Conservation (phyloP, 2,113 vertebrate genomes). For the Cheilinus undulatus region DNA sequence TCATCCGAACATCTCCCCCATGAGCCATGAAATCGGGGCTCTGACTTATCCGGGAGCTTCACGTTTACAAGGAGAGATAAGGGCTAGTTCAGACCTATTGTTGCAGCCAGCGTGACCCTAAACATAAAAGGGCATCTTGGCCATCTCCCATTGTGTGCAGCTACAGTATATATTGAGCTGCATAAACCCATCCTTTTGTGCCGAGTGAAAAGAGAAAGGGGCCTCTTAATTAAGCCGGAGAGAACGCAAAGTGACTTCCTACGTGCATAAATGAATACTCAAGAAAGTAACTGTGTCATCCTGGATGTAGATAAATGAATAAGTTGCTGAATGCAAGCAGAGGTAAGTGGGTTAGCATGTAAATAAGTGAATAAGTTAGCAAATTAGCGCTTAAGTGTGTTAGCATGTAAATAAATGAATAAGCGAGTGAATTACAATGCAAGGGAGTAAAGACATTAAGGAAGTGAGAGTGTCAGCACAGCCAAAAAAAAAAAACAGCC, state of each 20-base stretch:
- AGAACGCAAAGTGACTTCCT: conserved; percentile 75
- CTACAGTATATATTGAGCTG: conserved; percentile 56
- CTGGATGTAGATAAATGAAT: conserved; percentile 79
- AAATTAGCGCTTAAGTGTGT: conserved; percentile 81
- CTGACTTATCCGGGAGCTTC: conserved; percentile 62
- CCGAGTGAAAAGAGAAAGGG: conserved; percentile 53
- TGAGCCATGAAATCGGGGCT: conserved; percentile 65
- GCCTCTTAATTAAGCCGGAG: conserved; percentile 73
- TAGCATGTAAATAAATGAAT: conserved; percentile 82
- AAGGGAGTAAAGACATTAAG: conserved; percentile 58
- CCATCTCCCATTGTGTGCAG: conserved; percentile 73
- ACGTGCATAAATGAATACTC: conserved; percentile 78
- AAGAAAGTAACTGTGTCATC: conserved; percentile 76
- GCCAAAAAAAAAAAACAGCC: conserved; percentile 41
- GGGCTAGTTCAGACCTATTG: conserved; percentile 72
- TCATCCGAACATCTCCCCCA: conserved; percentile 57
- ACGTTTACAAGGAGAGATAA: conserved; percentile 79
- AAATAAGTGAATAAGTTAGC: conserved; percentile 83
- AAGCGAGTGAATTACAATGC: conserved; percentile 65
- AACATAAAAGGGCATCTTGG: conserved; percentile 75
- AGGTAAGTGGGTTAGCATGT: conserved; percentile 85
- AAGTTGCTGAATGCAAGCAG: conserved; percentile 71
- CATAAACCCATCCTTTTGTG: conserved; percentile 62
- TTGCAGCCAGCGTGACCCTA: conserved; percentile 68
- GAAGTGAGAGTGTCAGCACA: conserved; percentile 47